Conservation (phyloP, 2,888 invertebrate species). For the Eubasilissa splendida region DNA sequence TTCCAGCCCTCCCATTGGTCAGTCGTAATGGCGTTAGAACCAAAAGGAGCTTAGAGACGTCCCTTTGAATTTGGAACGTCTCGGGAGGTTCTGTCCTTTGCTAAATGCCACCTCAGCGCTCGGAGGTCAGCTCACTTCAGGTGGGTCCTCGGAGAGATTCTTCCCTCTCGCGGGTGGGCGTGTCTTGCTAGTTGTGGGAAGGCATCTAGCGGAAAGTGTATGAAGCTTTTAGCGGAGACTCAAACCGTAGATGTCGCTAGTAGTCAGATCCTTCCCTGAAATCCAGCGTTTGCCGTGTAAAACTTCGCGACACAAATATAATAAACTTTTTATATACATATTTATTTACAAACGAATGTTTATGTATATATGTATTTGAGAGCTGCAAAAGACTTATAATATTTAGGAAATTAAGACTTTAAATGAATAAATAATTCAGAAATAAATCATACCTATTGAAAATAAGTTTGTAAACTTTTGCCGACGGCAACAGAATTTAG, state of each 20-base stretch:
- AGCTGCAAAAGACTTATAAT: too few species aligned
- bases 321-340: background rate
- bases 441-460: too few species aligned
- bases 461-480: conserved; percentile 6
- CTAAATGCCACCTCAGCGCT: conserved; percentile 43
- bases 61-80: conserved; percentile 49
- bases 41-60: conserved; percentile 65
- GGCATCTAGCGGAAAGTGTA: conserved; percentile 39
- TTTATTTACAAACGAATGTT: background rate
- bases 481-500: conserved; percentile 36
- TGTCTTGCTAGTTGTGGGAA: conserved; percentile 36
- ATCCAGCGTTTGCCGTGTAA: background rate
- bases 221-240: conserved; percentile 39
- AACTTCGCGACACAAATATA: conserved; percentile 6
- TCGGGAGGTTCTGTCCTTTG: conserved; percentile 48
- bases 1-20: conserved; percentile 68
- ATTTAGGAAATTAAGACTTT: too few species aligned
- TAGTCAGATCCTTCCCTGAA: background rate
- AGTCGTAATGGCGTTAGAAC: conserved; percentile 63
- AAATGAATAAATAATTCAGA: too few species aligned
- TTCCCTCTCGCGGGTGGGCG: conserved; percentile 56
- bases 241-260: conserved; percentile 53
- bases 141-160: conserved; percentile 54
- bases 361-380: too few species aligned
- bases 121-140: conserved; percentile 53